A percentile compares a stretch with the other conserved stretches of the same genome.
phyloP scores from a whole-genome alignment of 2,113 vertebrate genomes.

The Pardalotus punctatus region DNA sequence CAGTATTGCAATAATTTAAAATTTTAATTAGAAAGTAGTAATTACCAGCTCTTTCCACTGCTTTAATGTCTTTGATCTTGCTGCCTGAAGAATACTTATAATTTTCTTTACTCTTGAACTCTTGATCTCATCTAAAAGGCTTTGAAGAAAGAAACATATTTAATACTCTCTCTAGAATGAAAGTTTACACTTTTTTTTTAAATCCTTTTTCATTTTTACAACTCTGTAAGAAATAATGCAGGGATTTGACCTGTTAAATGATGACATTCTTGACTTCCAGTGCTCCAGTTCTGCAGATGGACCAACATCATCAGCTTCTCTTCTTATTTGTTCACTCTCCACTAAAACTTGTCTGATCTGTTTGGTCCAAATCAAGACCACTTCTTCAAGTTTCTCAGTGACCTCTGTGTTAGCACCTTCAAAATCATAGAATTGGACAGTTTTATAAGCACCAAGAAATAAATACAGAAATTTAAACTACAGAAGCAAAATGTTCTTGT shows the following conservation, averaged over 20 bases:
- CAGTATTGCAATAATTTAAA: neutral
- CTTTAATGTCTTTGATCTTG: slow-evolving; percentile 74
- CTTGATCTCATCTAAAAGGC: slow-evolving; percentile 83
- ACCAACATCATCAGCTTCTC: slow-evolving; percentile 79
- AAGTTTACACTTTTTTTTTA: neutral
- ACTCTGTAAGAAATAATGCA: neutral
- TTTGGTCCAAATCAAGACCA: slow-evolving; percentile 73
- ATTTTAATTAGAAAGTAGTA: neutral
- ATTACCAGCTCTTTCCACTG: slow-evolving; percentile 82
- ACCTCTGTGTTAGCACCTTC: slow-evolving; percentile 76
- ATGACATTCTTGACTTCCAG: slow-evolving; percentile 81
- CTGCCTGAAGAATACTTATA: slow-evolving; percentile 79
- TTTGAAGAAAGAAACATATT: slow-evolving; percentile 50
- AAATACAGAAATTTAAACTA: neutral
- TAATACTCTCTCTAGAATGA: neutral
- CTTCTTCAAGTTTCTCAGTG: slow-evolving; percentile 75
- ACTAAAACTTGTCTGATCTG: slow-evolving; percentile 80
- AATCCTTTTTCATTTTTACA: neutral
- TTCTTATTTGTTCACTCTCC: slow-evolving; percentile 81
- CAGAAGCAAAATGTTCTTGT: neutral
- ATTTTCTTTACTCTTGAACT: slow-evolving; percentile 78
- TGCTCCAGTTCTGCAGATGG: slow-evolving; percentile 79
- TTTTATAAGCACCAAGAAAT: neutral
- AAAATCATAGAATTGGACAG: neutral
- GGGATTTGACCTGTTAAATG: slow-evolving; percentile 76